A percentile compares a stretch with the other conserved stretches of the same genome.
Conservation (phyloP, 2,888 invertebrate species). For the Polydesmus complanatus region DNA sequence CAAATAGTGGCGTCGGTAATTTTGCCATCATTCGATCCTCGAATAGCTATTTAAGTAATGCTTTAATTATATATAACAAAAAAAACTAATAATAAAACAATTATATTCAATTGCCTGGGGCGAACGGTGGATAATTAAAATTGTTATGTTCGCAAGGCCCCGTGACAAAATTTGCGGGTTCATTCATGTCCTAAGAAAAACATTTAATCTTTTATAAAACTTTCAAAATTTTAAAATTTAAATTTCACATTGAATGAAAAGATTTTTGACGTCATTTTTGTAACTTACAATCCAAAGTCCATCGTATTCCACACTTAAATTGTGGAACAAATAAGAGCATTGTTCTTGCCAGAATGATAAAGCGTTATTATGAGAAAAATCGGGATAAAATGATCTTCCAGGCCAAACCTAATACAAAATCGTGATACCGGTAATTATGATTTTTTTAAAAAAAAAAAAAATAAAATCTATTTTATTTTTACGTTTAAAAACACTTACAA, state of each 20-base stretch:
- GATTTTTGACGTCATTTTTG: too few species aligned
- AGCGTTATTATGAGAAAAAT: constrained; percentile 22
- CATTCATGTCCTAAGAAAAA: constrained; percentile 37
- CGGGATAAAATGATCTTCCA: constrained; percentile 22
- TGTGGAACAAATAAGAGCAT: constrained; percentile 20
- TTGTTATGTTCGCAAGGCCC: constrained; percentile 21
- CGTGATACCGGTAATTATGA: too few species aligned
- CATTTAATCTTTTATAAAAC: not conserved
- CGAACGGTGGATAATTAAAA: constrained; percentile 23
- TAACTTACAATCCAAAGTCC: constrained; percentile 29
- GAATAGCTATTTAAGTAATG: too few species aligned
- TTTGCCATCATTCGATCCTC: constrained; percentile 13
- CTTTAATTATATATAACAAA: too few species aligned
- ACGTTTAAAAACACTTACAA: too few species aligned
- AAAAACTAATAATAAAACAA: too few species aligned
- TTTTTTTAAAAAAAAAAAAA: too few species aligned
- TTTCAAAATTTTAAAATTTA: too few species aligned
- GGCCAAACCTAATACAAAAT: constrained; percentile 18
- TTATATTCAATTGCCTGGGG: too few species aligned
- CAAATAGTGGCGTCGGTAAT: constrained; percentile 23
- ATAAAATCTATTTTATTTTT: too few species aligned
- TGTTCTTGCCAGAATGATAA: constrained; percentile 22
- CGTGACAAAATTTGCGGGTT: constrained; percentile 33
- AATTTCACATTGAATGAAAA: not conserved
- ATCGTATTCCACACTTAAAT: constrained; percentile 22